A percentile compares a stretch with the other conserved stretches of the same genome.
Evolutionary conservation across 1,140 invertebrate genomes (phyloP).

Genomic region (Alviniconcha marisindica): DNA sequence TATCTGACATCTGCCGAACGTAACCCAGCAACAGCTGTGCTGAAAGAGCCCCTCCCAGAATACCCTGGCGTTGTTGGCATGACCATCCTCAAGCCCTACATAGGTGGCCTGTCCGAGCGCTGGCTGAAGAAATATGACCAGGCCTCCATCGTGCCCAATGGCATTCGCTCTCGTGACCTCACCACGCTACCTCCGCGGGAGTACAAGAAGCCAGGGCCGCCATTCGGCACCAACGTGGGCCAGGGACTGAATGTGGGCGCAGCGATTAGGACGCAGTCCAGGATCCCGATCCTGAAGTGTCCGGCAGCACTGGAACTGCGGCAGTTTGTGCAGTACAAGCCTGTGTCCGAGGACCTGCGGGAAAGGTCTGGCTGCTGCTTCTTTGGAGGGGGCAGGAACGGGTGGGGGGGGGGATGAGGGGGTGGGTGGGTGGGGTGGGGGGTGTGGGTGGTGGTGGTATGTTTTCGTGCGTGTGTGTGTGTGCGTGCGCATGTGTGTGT

Average conservation of each 20-base stretch:
- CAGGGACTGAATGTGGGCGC: conserved; percentile 68
- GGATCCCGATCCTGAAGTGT: conserved; percentile 68
- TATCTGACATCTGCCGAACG: conserved; percentile 68
- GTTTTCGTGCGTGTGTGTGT: neutral
- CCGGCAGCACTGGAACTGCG: conserved; percentile 69
- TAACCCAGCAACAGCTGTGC: conserved; percentile 71
- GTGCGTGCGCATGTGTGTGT: too few relatives aligned
- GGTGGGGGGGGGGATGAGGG: neutral
- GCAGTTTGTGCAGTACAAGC: conserved; percentile 73
- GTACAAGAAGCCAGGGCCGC: conserved; percentile 67
- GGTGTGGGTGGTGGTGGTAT: neutral
- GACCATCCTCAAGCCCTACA: conserved; percentile 71
- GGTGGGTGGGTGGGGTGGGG: neutral
- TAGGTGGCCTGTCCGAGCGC: conserved; percentile 63
- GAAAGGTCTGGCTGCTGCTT: conserved; percentile 59
- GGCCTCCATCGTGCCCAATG: conserved; percentile 72
- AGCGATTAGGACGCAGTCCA: conserved; percentile 50
- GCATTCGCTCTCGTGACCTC: conserved; percentile 71
- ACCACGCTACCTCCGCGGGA: conserved; percentile 71
- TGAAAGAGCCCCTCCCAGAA: conserved; percentile 72
- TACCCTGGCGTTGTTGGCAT: conserved; percentile 71
- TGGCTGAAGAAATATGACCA: conserved; percentile 74
- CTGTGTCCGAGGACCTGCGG: conserved; percentile 61
- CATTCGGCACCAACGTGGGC: conserved; percentile 72
- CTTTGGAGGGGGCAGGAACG: neutral